Conservation (phyloP, 2,113 vertebrate genomes). For the Probosciger aterrimus region DNA sequence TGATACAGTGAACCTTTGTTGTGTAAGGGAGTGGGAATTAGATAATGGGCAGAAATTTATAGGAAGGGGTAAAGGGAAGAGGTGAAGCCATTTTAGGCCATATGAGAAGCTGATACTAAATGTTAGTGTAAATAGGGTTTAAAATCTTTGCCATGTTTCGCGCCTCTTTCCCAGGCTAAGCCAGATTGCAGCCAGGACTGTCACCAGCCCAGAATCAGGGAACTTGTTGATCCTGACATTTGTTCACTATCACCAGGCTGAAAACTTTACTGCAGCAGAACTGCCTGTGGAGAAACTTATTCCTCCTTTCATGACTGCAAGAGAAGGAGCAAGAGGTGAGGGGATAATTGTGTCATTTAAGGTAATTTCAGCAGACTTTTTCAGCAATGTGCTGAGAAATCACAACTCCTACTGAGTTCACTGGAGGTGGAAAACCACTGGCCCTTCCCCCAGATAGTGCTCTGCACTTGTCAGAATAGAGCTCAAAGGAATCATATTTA, state of each 20-base stretch:
- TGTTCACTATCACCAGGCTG: not conserved
- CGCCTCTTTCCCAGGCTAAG: not conserved
- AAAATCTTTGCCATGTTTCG: not conserved
- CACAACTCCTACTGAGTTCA: slow-evolving; percentile 44
- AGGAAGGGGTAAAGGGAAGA: not conserved
- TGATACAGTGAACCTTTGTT: not conserved
- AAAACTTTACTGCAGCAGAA: not conserved
- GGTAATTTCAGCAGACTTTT: slow-evolving; percentile 47
- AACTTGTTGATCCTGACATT: not conserved
- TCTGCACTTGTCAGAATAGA: slow-evolving; percentile 8
- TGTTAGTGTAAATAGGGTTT: not conserved
- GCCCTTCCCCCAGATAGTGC: slow-evolving; percentile 26
- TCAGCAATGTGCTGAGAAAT: slow-evolving; percentile 24
- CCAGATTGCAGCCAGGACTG: not conserved
- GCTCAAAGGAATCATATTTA: slow-evolving; percentile 56
- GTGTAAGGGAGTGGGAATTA: not conserved
- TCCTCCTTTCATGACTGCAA: not conserved
- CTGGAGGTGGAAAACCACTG: slow-evolving; percentile 7
- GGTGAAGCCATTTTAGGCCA: not conserved
- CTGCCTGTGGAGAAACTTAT: not conserved
- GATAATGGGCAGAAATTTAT: not conserved
- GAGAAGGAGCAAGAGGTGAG: not conserved
- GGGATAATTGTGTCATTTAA: slow-evolving; percentile 53
- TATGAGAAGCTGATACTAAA: not conserved
- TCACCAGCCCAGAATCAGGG: not conserved